Conservation (phyloP, 2,888 invertebrate species). For the Aphrophora alni region DNA sequence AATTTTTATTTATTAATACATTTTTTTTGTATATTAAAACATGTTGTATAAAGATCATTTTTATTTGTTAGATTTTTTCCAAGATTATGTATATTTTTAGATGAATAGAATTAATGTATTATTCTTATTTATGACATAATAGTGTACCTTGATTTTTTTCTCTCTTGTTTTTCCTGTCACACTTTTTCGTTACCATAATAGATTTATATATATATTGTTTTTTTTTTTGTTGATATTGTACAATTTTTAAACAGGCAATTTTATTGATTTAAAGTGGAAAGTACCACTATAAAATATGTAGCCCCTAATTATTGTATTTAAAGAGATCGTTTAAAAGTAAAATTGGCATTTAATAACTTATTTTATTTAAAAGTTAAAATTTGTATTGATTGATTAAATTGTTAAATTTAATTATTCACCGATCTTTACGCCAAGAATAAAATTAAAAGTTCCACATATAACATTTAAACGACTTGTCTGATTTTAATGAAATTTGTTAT, state of each 20-base stretch:
- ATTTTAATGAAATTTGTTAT: no score
- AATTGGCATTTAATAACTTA: no score
- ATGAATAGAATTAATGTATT: not conserved
- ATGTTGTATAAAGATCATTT: not conserved
- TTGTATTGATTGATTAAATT: no score
- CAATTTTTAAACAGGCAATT: not conserved
- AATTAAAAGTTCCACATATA: no score
- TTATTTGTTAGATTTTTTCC: not conserved
- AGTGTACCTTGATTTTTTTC: not conserved
- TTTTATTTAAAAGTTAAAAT: no score
- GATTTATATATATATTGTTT: conserved; percentile 9
- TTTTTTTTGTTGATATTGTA: not conserved
- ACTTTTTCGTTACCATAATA: conserved; percentile 4
- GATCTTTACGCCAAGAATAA: no score
- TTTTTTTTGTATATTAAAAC: conserved; percentile 1
- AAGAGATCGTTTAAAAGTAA: no score
- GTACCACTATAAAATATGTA: not conserved
- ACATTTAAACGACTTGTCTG: no score
- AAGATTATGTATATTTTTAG: conserved; percentile 9
- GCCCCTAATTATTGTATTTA: no score
- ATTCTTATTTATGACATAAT: not conserved
- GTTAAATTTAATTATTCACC: no score
- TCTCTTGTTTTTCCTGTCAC: not conserved
- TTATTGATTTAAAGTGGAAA: not conserved
- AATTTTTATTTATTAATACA: conserved; percentile 2